These are phyloP conservation scores for Neosilurus mollespiculum DNA, from an alignment of 2,797 vertebrate species.

Conservation along the genomic window DNA sequence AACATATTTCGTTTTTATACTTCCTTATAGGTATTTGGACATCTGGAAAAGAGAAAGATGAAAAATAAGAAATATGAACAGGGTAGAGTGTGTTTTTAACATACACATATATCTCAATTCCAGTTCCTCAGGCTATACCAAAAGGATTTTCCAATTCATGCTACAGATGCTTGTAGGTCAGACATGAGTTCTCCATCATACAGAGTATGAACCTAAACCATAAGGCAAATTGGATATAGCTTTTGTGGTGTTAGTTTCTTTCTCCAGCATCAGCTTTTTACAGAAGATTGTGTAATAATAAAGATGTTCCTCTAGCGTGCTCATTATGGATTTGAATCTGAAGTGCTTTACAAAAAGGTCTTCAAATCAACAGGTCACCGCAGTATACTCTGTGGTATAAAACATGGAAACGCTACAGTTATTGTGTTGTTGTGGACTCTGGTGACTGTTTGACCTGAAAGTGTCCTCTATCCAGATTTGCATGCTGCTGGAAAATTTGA, in stretches of 20 bases:
- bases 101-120: neutral
- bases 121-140: neutral
- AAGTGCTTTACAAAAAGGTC: neutral
- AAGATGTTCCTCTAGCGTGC: neutral
- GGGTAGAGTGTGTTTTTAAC: neutral
- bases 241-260: neutral
- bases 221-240: neutral
- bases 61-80: neutral
- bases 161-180: conserved; percentile 20
- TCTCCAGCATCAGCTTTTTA: neutral
- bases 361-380: neutral
- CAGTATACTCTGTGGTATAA: neutral
- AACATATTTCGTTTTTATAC: neutral
- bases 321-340: neutral
- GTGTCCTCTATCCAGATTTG: too few relatives aligned
- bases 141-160: neutral
- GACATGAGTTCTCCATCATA: conserved; percentile 2
- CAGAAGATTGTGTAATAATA: neutral
- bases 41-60: neutral
- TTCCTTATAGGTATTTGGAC: neutral
- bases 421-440: neutral
- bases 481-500: neutral
- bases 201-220: too few relatives aligned
- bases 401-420: neutral
- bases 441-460: neutral